phyloP scores from a whole-genome alignment of 1,140 invertebrate species.

The Eupristina koningsbergeri region DNA sequence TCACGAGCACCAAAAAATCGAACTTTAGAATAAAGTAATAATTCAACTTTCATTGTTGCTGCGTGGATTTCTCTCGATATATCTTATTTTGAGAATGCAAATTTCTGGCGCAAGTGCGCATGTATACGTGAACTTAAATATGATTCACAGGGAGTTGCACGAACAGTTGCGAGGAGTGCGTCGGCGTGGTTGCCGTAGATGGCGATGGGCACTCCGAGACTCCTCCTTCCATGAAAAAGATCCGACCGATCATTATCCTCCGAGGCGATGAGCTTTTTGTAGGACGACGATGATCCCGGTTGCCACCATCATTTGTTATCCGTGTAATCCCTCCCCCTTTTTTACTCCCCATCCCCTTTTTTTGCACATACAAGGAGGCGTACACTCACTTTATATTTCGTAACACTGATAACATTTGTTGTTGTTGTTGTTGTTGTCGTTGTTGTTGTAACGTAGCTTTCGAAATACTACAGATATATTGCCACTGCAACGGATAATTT shows the following conservation, averaged over 20 bases:
- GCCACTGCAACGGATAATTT: no score
- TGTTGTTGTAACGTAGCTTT: no score
- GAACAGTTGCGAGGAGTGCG: neutral
- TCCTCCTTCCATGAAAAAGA: neutral
- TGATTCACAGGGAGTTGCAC: neutral
- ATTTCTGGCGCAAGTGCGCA: neutral
- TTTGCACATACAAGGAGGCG: no score
- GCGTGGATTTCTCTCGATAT: neutral
- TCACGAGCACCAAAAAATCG: neutral
- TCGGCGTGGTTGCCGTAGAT: constrained; percentile 10
- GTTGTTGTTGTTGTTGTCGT: no score
- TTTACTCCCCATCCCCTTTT: no score
- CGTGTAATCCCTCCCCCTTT: neutral
- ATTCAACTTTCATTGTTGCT: neutral
- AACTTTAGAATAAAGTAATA: neutral
- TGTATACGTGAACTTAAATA: neutral
- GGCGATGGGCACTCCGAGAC: neutral
- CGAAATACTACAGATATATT: no score
- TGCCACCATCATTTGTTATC: neutral
- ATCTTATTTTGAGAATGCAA: neutral
- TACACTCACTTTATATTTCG: no score
- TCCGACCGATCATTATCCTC: constrained; percentile 1
- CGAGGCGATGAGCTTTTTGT: constrained; percentile 4
- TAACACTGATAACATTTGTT: no score
- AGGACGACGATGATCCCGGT: neutral